Percentiles rank a stretch among this genome's conserved stretches.
These are phyloP conservation scores for Fregata magnificens DNA, from an alignment of 2,113 vertebrate species.

Conservation along the genomic window DNA sequence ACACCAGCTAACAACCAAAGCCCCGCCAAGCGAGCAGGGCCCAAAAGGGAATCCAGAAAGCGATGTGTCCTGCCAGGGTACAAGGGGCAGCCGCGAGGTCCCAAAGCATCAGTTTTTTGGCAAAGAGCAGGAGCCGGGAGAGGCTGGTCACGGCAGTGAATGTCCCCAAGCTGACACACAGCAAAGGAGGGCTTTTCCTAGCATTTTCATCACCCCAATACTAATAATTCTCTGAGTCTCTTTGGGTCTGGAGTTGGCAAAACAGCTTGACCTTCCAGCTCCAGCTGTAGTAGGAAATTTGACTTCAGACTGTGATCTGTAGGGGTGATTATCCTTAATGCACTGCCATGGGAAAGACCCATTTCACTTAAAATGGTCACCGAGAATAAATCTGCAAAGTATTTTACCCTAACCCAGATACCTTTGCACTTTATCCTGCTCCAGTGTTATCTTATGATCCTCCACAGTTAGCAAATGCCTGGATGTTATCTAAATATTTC, in stretches of 20 bases:
- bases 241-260: neutral
- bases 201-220: neutral
- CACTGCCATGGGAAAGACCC: neutral
- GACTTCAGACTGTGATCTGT: neutral
- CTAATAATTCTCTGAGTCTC: neutral
- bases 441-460: neutral
- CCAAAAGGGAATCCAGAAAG: neutral
- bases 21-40: neutral
- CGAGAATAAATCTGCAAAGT: neutral
- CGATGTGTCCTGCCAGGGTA: neutral
- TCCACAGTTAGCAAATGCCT: neutral
- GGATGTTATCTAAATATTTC: neutral
- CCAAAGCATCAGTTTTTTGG: neutral
- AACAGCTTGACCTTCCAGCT: neutral
- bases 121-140: neutral
- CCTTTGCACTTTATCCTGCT: neutral
- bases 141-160: fast-evolving
- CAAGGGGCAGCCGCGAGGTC: fast-evolving
- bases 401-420: neutral
- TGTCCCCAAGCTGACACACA: neutral
- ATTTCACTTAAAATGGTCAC: neutral
- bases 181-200: neutral
- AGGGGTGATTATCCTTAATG: neutral
- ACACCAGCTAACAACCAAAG: neutral
- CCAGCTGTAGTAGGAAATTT: neutral